These are phyloP conservation scores for Solen grandis DNA, from an alignment of 1,140 invertebrate species.

Conservation along the genomic window DNA sequence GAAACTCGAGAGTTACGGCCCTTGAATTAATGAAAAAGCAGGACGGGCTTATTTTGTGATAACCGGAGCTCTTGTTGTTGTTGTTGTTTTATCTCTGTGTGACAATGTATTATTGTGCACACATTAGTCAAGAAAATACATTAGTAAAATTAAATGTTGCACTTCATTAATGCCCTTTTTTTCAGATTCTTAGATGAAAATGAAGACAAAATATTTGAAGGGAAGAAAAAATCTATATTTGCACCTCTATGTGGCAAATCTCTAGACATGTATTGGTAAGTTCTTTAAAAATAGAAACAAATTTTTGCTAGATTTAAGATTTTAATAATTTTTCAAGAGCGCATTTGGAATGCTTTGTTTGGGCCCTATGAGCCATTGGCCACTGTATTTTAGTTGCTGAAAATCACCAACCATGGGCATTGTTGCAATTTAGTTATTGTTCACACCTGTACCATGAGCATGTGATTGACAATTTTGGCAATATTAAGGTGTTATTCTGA, in stretches of 20 bases:
- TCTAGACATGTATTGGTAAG: conserved; percentile 37
- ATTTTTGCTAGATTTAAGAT: not conserved
- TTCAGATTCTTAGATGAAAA: conserved; percentile 15
- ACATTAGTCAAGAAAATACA: too few relatives aligned
- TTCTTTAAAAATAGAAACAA: too few relatives aligned
- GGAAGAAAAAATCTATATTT: conserved; percentile 17
- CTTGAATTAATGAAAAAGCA: too few relatives aligned
- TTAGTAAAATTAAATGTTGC: too few relatives aligned
- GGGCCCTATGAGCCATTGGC: not conserved
- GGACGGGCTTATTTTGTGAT: too few relatives aligned
- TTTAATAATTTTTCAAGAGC: not conserved
- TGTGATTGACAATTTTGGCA: not conserved
- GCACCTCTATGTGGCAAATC: conserved; percentile 41
- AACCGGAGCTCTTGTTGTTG: too few relatives aligned
- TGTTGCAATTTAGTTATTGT: not conserved
- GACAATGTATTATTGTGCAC: too few relatives aligned
- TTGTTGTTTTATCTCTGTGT: too few relatives aligned
- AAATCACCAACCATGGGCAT: not conserved
- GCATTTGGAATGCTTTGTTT: not conserved
- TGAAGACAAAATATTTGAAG: conserved; percentile 15
- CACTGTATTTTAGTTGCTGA: not conserved
- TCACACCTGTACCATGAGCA: not conserved
- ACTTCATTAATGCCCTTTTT: too few relatives aligned
- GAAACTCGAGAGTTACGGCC: too few relatives aligned
- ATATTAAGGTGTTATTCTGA: too few relatives aligned